Evolutionary conservation across 2,113 vertebrate species (phyloP), one percentile per base, ranked within the genome.

Genomic region (Hippolais icterina): DNA sequence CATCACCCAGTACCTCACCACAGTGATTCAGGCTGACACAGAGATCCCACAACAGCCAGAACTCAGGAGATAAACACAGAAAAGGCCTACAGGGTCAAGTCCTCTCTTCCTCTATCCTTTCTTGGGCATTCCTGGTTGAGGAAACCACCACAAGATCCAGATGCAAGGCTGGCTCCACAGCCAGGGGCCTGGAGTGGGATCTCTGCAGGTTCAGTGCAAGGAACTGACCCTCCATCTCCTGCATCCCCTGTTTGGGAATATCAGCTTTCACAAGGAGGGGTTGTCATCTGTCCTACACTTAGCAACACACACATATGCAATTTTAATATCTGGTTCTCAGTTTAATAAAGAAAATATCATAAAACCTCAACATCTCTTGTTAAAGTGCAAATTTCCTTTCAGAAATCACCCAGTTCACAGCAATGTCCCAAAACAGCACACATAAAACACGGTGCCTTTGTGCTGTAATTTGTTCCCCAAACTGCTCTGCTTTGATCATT

Each of bases 361-460:
- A 78, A 87, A 65, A 50, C 16, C 9, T n/a, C 9, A n/a, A 22
- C 2, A 12, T 24, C 42, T 59, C 44, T 53, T 74, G 9, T 29
- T 89, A 11, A 83, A 86, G n/a, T 17, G 6, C 5, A 70, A 31
- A 70, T 78, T 66, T 53, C 41, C 25, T 65, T 77, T 80, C 35
- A 79, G 75, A 76, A 92, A 44, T 25, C 63, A 56, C 33, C 27
- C 0, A 0, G 10, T 60, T 79, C 16, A 12, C 35, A 80, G 8
- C 31, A 37, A 42, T 0, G 1, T 75, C 69, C 31, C 56, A 59
- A 54, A 87, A 63, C 4, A 87, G 11, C 24, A 25, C 5, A 33
- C 0, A 0, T 42, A 69, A 2, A 2, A 19, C 23, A 9, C 1
- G 0, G 9, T 50, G 16, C 9, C 33, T 52, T 61, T 44, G 21